Percentiles rank a stretch among this genome's conserved stretches.
Conservation (phyloP, 1,140 invertebrate genomes). For the Brachionus asplanchnoidis region DNA sequence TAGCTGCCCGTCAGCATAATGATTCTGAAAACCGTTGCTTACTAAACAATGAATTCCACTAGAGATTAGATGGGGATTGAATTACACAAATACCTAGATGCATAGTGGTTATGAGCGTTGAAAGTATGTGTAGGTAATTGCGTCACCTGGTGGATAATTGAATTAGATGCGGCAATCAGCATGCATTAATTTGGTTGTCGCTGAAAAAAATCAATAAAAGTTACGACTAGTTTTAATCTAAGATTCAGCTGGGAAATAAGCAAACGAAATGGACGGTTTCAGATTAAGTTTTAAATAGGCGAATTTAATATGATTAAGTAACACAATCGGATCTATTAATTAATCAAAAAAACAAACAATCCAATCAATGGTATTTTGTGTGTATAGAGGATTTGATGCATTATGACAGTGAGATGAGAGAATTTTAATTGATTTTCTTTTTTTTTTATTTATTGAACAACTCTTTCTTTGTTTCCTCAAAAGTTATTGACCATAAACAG, state of each 20-base stretch:
- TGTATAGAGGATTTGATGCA: neutral
- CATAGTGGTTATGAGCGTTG: neutral
- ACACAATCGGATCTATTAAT: constrained; percentile 19
- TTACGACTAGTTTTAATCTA: neutral
- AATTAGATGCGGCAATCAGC: neutral
- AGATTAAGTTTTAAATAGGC: neutral
- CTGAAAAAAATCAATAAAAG: neutral
- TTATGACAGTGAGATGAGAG: neutral
- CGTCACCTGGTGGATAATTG: neutral
- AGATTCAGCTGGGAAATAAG: neutral
- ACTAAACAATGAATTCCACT: neutral
- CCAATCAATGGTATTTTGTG: neutral
- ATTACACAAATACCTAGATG: neutral
- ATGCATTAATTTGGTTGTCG: neutral
- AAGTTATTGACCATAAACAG: neutral
- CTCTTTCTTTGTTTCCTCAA: neutral
- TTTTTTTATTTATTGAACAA: neutral
- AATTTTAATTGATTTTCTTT: neutral
- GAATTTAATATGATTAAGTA: constrained; percentile 11
- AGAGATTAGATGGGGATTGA: neutral
- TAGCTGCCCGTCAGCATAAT: neutral
- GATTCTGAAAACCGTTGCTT: neutral
- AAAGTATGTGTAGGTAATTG: neutral
- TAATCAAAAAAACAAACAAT: constrained; percentile 5
- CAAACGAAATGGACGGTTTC: neutral